Base-by-base conservation (phyloP, 2,797 vertebrate genomes). In the Halcyon leucocephala region DNA sequence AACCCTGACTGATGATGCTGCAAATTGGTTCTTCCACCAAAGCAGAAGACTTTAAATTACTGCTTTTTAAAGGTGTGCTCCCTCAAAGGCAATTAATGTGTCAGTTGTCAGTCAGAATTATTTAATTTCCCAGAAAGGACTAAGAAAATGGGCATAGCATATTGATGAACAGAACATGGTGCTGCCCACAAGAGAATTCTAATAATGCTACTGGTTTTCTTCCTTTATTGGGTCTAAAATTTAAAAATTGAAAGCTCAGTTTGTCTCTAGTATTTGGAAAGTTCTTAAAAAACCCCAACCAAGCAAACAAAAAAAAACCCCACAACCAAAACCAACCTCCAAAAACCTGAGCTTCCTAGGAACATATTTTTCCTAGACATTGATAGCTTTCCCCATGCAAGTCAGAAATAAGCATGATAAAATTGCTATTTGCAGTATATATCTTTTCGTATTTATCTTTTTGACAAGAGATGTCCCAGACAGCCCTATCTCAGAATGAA, bases 61-160 rank as follows among this genome's bases (percentile, higher is more conserved):
- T 92, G 86, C 85, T 82, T 97, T 89, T 65, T 85, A 97, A 97
- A 96, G 96, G 97, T 90, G 94, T 87, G 69, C 85, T 96, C 91
- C 95, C 96, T 97, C 91, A 94, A 95, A 97, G 93, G 95, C 96
- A 86, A 91, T 93, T 96, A 97, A 96, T 83, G 49, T 91, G 96
- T 96, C 97, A 95, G 93, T 96, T 97, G 97, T 95, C 97, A 96
- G 89, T 97, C 97, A 96, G 94, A 72, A 71, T 95, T 95, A 95
- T 96, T 97, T 96, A 97, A 95, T 91, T 94, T 97, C 93, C 91
- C 79, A 60, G 84, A 28, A 74, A 94, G 86, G 67, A 12, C 83
- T 95, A 80, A 82, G 48, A 90, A 96, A 70, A 65, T 80, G 78
- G 94, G 94, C 79, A 90, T 41, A 33, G 22, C 57, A 76, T 93